Evolutionary conservation across 2,888 invertebrate species (phyloP).

Genomic region (Apotomis capreana): DNA sequence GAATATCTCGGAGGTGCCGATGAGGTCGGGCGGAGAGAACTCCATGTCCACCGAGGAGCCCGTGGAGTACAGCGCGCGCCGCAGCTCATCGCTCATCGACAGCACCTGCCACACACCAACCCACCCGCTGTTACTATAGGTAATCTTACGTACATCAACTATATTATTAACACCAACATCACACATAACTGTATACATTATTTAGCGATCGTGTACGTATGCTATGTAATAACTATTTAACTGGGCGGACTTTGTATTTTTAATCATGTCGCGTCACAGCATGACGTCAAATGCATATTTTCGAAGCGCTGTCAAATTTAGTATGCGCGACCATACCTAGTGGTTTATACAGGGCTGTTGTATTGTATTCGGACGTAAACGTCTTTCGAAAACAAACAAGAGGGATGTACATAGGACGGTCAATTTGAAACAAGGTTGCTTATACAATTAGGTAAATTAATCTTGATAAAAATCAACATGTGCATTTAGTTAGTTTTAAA

Average conservation of each 20-base stretch:
- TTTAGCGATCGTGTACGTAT: background rate
- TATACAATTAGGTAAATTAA: too few species aligned
- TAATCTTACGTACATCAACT: background rate
- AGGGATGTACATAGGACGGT: too few species aligned
- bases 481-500: too few species aligned
- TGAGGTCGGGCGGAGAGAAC: constrained; percentile 94
- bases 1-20: constrained; percentile 94
- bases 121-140: background rate
- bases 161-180: background rate
- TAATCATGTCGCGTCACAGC: too few species aligned
- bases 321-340: background rate
- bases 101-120: constrained; percentile 84
- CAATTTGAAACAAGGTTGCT: too few species aligned
- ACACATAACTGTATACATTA: too few species aligned
- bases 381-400: too few species aligned
- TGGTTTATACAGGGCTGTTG: background rate
- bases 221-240: too few species aligned
- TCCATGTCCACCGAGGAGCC: constrained; percentile 93
- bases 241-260: background rate
- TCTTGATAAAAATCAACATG: too few species aligned
- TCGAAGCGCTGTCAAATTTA: background rate
- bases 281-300: constrained; percentile 3
- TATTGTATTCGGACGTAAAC: too few species aligned
- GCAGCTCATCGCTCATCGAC: constrained; percentile 96
- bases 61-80: constrained; percentile 90